Base-by-base conservation (phyloP, 2,888 invertebrate genomes). In the Rotaria magnacalcarata region DNA sequence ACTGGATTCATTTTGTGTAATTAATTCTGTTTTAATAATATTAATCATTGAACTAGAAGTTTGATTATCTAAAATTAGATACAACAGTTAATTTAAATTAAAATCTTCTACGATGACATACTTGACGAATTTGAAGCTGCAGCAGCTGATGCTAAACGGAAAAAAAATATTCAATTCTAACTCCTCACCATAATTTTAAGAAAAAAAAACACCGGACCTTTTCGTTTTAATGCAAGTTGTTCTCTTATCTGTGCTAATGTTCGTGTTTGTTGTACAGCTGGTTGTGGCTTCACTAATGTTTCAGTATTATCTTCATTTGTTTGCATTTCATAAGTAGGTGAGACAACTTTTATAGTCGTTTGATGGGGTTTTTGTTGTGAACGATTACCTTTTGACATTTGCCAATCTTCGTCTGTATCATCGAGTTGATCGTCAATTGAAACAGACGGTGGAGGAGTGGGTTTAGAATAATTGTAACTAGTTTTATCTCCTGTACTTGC, bases 211-310 rank as follows among this genome's bases (percentile, higher is more conserved):
- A 67, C 0, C 67, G 19, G 34, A 80, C 80, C 80, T 80, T 80
- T 80, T 43, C 80, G 80, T 80, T 80, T 80, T 34, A 80, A n/a
- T n/a, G 80, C 80, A 24, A 80, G 47, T 80, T 80, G 80, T 80
- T 80, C 80, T 47, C 80, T 21, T 14, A 80, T 80, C n/a, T 80
- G 80, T 80, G 80, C 80, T 47, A 80, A 47, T 47, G 80, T 80
- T 24, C 80, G 80, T 80, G 80, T 80, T 47, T 80, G 80, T 47
- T 80, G 80, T 80, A 11, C n/a, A 24, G 47, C 21, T 47, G 11
- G 5, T 47, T 2, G 3, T 43, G 80, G 43, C n/a, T 80, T 80
- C 11, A n/a, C 24, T n/a, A 47, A 10, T 27, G 10, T 24, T 67
- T 67, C 67, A 67, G 2, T n/a, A 67, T 27, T 27, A 24, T 80